phyloP scores from a whole-genome alignment of 2,113 vertebrate species.

The Melanotaenia duboulayi region DNA sequence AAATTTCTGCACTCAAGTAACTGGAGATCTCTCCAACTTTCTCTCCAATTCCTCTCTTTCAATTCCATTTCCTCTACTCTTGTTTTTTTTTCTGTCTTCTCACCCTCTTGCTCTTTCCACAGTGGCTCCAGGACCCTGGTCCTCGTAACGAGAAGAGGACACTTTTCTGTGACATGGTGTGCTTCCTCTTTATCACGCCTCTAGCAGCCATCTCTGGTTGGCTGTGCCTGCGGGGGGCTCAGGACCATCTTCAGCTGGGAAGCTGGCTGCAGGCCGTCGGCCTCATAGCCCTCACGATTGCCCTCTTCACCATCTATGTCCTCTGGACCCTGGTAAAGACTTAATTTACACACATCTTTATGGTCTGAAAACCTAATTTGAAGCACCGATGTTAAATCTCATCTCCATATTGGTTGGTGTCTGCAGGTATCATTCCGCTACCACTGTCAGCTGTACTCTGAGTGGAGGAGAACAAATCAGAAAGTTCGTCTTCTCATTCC shows the following conservation, averaged over 20 bases:
- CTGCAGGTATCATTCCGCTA: conserved; percentile 96
- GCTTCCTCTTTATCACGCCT: conserved; percentile 95
- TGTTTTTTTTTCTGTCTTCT: neutral
- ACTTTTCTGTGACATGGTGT: conserved; percentile 95
- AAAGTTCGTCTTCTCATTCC: conserved; percentile 91
- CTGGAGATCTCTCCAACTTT: neutral
- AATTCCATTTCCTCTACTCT: neutral
- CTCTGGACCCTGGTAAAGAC: conserved; percentile 94
- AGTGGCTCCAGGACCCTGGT: conserved; percentile 95
- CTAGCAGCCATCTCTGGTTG: conserved; percentile 95
- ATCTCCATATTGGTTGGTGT: neutral
- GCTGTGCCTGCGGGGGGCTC: conserved; percentile 93
- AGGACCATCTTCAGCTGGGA: conserved; percentile 93
- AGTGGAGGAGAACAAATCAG: conserved; percentile 97
- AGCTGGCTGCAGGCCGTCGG: conserved; percentile 95
- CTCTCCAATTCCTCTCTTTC: neutral
- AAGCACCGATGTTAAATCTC: neutral
- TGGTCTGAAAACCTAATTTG: neutral
- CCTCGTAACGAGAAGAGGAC: conserved; percentile 95
- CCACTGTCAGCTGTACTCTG: conserved; percentile 96
- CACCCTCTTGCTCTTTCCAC: conserved; percentile 6
- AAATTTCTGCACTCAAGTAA: neutral
- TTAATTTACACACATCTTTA: rapidly evolving
- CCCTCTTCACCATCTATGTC: conserved; percentile 97
- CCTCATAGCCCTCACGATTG: conserved; percentile 95